Evolutionary conservation across 2,113 vertebrate genomes (phyloP).

Genomic region (Tetrax tetrax): DNA sequence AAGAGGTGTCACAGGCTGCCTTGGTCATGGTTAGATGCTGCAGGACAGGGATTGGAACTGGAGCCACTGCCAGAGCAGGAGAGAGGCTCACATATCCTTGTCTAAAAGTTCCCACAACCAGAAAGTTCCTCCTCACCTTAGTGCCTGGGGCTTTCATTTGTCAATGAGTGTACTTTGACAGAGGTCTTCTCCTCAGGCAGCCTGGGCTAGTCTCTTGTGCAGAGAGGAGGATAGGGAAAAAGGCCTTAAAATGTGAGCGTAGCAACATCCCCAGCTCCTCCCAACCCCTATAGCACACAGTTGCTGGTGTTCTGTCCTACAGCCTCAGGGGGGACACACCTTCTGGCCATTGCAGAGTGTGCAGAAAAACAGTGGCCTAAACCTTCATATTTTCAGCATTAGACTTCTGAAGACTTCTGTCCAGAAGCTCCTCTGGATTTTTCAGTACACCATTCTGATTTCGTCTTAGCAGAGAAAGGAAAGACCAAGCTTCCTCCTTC

Average conservation of each 20-base stretch:
- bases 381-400: background rate
- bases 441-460: background rate
- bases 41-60: background rate
- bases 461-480: background rate
- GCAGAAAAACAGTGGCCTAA: background rate
- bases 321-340: background rate
- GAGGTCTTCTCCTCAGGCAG: background rate
- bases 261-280: background rate
- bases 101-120: background rate
- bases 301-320: background rate
- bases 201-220: background rate
- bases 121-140: background rate
- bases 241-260: background rate
- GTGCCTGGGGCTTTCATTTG: background rate
- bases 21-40: rapidly evolving
- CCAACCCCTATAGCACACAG: background rate
- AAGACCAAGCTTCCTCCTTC: background rate
- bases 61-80: background rate
- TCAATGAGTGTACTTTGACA: background rate
- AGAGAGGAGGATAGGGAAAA: background rate
- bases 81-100: background rate
- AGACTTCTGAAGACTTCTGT: background rate
- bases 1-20: background rate
- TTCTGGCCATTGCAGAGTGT: background rate
- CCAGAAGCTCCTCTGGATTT: background rate